phyloP scores from a whole-genome alignment of 2,888 invertebrate genomes.

The Norana najaformis region DNA sequence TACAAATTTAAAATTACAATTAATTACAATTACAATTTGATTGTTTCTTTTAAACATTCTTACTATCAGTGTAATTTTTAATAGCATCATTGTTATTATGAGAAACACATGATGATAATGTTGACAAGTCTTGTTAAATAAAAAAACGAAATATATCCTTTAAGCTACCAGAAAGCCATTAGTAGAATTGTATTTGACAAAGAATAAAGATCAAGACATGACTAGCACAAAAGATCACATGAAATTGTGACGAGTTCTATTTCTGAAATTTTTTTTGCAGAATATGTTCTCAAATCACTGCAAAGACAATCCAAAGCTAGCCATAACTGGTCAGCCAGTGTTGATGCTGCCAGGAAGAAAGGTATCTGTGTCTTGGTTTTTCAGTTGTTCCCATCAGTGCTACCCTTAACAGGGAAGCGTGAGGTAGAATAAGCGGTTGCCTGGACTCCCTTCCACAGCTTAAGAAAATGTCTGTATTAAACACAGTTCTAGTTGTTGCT shows the following conservation, averaged over 20 bases:
- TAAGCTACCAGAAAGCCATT: too few relatives aligned
- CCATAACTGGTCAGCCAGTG: conserved; percentile 30
- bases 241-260: not conserved
- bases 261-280: not conserved
- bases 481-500: not conserved
- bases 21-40: too few relatives aligned
- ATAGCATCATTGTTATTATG: not conserved
- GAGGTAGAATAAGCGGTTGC: not conserved
- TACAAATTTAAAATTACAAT: too few relatives aligned
- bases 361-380: not conserved
- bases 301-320: conserved; percentile 28
- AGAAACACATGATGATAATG: not conserved
- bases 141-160: too few relatives aligned
- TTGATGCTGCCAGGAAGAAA: conserved; percentile 15
- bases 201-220: not conserved
- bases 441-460: too few relatives aligned
- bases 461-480: not conserved
- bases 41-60: too few relatives aligned
- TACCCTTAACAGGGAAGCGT: not conserved
- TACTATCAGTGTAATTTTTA: not conserved
- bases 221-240: not conserved
- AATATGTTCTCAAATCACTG: conserved; percentile 24
- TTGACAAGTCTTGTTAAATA: not conserved
- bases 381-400: not conserved
- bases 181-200: not conserved